phyloP scores from a whole-genome alignment of 2,113 vertebrate species.

The Tyto alba region DNA sequence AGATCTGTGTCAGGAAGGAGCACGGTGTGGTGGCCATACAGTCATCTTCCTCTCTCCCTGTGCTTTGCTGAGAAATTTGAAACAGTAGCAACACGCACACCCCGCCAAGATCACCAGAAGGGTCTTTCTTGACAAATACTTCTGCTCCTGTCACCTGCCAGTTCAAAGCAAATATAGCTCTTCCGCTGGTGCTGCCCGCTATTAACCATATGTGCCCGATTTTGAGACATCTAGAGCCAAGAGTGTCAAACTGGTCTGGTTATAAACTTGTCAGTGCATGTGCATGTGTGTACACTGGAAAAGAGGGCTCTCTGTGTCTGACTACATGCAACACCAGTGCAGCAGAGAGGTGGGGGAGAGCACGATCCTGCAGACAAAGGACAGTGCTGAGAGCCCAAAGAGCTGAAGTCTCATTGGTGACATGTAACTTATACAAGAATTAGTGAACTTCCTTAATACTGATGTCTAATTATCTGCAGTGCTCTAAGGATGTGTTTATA shows the following conservation, averaged over 20 bases:
- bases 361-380: not conserved
- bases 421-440: not conserved
- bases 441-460: not conserved
- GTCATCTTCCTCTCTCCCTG: not conserved
- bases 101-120: not conserved
- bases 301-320: not conserved
- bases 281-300: not conserved
- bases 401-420: not conserved
- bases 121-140: not conserved
- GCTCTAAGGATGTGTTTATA: not conserved
- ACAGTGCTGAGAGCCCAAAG: not conserved
- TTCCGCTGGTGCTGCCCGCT: not conserved
- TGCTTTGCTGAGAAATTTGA: not conserved
- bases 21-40: not conserved
- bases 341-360: not conserved
- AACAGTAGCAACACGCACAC: not conserved
- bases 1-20: not conserved
- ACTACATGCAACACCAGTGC: not conserved
- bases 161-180: slow-evolving; percentile 9
- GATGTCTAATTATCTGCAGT: not conserved
- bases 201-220: not conserved
- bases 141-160: not conserved
- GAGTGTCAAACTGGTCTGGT: not conserved
- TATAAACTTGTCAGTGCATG: not conserved
- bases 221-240: not conserved